These are phyloP conservation scores for Oreonectes daqikongensis DNA, from an alignment of 2,797 vertebrate species.

Conservation along the genomic window DNA sequence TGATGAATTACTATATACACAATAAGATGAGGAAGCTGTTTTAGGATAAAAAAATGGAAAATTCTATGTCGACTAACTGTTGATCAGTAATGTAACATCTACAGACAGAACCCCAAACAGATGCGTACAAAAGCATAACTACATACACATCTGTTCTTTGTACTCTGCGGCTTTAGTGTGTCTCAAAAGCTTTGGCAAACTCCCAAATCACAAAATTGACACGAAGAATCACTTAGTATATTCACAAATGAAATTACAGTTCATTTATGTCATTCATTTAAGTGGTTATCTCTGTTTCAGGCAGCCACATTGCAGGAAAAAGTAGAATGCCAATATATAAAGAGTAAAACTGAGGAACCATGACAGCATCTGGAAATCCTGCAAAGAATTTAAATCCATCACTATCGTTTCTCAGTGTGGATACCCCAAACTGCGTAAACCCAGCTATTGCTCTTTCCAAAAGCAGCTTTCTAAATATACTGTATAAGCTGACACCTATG, in stretches of 20 bases:
- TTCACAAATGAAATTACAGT: not conserved
- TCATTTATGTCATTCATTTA: constrained; percentile 5
- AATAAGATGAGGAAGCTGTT: not conserved
- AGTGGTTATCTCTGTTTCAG: constrained; percentile 15
- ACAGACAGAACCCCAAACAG: too few species aligned
- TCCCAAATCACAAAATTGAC: not conserved
- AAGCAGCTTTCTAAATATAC: not conserved
- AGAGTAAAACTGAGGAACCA: constrained; percentile 4
- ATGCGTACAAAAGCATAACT: not conserved
- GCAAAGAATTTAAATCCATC: constrained; percentile 28
- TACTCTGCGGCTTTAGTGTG: not conserved
- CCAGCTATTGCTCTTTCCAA: constrained; percentile 7
- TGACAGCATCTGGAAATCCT: constrained; percentile 23
- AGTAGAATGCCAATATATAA: constrained; percentile 5
- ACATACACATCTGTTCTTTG: constrained; percentile 19
- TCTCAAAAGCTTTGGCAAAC: constrained; percentile 19
- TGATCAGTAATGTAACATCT: too few species aligned
- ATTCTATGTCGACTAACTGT: not conserved
- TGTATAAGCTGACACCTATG: not conserved
- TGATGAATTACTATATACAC: not conserved
- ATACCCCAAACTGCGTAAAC: not conserved
- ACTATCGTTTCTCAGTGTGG: not conserved
- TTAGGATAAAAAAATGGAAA: not conserved
- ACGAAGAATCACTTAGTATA: not conserved
- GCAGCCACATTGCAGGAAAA: constrained; percentile 24